Base-by-base conservation (phyloP, 2,113 vertebrate species). In the Phalacrocorax brasilianus region DNA sequence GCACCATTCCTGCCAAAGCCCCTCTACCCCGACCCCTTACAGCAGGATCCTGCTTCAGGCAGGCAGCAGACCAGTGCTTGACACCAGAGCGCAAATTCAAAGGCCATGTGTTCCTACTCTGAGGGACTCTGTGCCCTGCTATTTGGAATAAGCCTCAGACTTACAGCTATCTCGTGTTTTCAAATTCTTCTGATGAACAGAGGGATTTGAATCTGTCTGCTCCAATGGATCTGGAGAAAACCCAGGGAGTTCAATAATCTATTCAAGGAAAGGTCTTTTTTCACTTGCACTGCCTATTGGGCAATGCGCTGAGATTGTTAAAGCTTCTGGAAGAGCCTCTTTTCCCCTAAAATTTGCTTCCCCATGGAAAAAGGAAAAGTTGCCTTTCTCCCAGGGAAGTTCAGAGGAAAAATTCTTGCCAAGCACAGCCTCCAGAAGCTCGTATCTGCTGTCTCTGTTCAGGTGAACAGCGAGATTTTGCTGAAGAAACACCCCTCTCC, bases 361-460 rank as follows among this genome's bases (percentile, higher is more conserved):
- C 15, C 11, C 0, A 0, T 15, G 63, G 23, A n/a, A 67, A 24
- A 74, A 33, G 27, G 63, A 73, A 74, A 83, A 74, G 45, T 32
- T 81, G 68, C 26, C 26, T 55, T 80, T 84, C 59, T 86, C 38
- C n/a, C 47, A 77, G 5, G 11, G 38, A 95, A 38, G 53, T 59
- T 76, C n/a, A 61, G 21, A 47, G 72, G 63, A 70, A 45, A 55
- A 71, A 52, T 23, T 62, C 26, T 42, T 62, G 40, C 30, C 58
- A 38, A 42, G 23, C 28, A 42, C 17, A 73, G 30, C 17, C 23
- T 67, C n/a, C 63, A 81, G 45, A 88, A 71, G 38, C 23, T 84
- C 2, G 0, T 20, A n/a, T 18, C n/a, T 45, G 50, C 47, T 2
- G 2, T 26, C n/a, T 53, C 78, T 53, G 35, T 21, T 40, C 63